phyloP scores from a whole-genome alignment of 2,113 vertebrate species.

The Glareola pratincola region DNA sequence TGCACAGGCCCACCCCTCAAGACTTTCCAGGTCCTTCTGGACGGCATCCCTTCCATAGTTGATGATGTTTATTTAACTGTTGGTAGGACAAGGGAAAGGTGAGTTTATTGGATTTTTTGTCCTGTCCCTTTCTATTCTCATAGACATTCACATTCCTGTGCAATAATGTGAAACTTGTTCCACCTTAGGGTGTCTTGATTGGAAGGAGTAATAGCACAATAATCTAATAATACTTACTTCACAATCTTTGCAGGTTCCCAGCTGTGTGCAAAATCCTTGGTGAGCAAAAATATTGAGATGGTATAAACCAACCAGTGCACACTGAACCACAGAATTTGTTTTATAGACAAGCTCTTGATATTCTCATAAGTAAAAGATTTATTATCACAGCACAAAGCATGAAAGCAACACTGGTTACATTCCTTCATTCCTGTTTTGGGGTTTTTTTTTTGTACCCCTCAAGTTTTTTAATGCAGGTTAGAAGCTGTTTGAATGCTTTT shows the following conservation, averaged over 20 bases:
- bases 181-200: not conserved
- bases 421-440: not conserved
- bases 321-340: not conserved
- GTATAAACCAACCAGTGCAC: not conserved
- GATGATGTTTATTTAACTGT: no score
- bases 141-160: not conserved
- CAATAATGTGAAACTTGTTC: not conserved
- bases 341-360: not conserved
- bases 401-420: not conserved
- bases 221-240: not conserved
- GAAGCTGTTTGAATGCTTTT: not conserved
- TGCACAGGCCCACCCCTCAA: no score
- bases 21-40: no score
- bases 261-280: not conserved
- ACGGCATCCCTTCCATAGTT: not conserved
- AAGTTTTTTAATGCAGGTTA: not conserved
- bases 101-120: not conserved
- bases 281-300: not conserved
- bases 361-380: not conserved
- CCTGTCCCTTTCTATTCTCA: no score
- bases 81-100: not conserved
- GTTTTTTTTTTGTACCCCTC: not conserved
- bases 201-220: not conserved
- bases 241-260: not conserved
- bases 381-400: not conserved